Evolutionary conservation across 1,140 invertebrate species (phyloP).

Genomic region (Conus ventricosus): DNA sequence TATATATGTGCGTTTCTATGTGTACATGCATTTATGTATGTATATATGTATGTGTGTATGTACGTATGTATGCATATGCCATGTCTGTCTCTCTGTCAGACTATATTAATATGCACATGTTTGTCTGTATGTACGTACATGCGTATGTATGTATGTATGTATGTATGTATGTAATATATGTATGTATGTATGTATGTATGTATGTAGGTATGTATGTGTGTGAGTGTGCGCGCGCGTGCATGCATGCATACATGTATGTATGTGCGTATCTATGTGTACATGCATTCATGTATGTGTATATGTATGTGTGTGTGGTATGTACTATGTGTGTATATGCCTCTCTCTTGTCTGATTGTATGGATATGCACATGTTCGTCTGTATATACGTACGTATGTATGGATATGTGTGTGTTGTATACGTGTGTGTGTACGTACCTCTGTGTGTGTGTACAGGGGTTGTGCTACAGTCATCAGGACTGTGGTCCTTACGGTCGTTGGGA

Average conservation of each 20-base stretch:
- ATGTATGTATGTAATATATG: too few species aligned
- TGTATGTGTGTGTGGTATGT: slow-evolving; percentile 33
- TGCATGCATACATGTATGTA: slow-evolving; percentile 9
- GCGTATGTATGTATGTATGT: not conserved
- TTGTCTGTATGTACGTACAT: not conserved
- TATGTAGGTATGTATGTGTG: not conserved
- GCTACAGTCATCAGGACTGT: not conserved
- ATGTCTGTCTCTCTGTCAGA: not conserved
- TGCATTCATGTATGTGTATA: slow-evolving; percentile 14
- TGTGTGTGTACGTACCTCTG: not conserved
- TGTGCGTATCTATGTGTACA: slow-evolving; percentile 4
- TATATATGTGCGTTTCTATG: too few species aligned
- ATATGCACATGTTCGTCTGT: not conserved
- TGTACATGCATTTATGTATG: not conserved
- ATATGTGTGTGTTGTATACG: too few species aligned
- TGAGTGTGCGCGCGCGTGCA: not conserved
- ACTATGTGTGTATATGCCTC: not conserved
- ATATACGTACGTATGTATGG: not conserved
- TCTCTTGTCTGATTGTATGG: not conserved
- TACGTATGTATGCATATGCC: not conserved
- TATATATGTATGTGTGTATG: not conserved
- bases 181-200: not conserved
- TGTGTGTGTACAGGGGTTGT: not conserved
- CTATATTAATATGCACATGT: not conserved
- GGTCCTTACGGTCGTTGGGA: not conserved